Base-by-base conservation (phyloP, 2,888 invertebrate species). In the Taphrorychus bicolor region DNA sequence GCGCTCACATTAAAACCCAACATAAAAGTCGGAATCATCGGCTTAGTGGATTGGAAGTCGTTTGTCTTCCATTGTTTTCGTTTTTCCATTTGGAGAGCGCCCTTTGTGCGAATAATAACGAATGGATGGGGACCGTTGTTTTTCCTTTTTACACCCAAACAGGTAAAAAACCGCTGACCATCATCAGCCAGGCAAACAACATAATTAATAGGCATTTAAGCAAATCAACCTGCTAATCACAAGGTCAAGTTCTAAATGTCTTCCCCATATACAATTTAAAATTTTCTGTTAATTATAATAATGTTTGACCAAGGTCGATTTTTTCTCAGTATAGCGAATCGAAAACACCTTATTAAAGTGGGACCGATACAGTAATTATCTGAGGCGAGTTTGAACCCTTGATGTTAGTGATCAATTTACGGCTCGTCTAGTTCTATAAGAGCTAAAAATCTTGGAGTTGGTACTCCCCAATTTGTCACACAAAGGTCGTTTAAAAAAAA, bases 21-120 rank as follows among this genome's bases (percentile, higher is more conserved):
- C 42, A 59, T 59, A 59, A 48, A 49, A 23, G 59, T 48, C 48
- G 11, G 24, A 48, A 17, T 59, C 48, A 59, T 48, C 48, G 42
- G 57, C 57, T 57, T 57, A 57, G 41, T 57, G 57, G 57, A 57
- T 54, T 54, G 54, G 54, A 54, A 54, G 54, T 54, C 54, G 32
- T 54, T 54, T 54, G 32, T 54, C 54, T 54, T 54, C 54, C 17
- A 14, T 54, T 54, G 54, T 54, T 54, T 54, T 32, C 54, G 23
- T 32, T 54, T 24, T 54, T 54, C 54, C 21, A 51, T 18, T 51
- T 51, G 45, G 45, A 45, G 45, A 45, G 45, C 7, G 45, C 2
- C 45, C 17, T 7, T 45, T 45, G 45, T 45, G 14, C 45, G 45
- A 16, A 45, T 45, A 45, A 45, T 45, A 17, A 45, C 17, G 45